Conservation (phyloP, 1,140 invertebrate species). For the Drosophila kurseongensis region DNA sequence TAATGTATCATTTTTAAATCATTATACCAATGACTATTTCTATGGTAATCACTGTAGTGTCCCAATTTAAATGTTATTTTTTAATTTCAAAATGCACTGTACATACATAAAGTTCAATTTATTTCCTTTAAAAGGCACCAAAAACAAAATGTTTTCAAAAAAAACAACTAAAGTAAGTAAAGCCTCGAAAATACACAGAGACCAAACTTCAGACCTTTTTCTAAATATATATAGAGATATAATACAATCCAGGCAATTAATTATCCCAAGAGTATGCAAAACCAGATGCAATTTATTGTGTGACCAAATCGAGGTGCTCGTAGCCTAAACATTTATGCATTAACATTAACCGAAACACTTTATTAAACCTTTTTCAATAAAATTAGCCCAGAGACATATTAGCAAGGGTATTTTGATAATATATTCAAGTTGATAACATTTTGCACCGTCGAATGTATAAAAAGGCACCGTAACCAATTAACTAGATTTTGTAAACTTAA, state of each 20-base stretch:
- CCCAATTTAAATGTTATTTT: slow-evolving; percentile 1
- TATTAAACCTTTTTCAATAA: slow-evolving; percentile 28
- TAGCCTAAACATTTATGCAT: slow-evolving; percentile 6
- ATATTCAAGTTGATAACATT: slow-evolving; percentile 31
- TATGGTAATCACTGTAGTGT: background rate
- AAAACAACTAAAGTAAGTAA: slow-evolving; percentile 4
- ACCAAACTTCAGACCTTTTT: slow-evolving; percentile 32
- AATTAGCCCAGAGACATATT: slow-evolving; percentile 18
- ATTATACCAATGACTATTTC: background rate
- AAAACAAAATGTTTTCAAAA: slow-evolving; percentile 14
- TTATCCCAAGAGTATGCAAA: slow-evolving; percentile 5
- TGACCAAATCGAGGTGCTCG: slow-evolving; percentile 39
- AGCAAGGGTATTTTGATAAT: slow-evolving; percentile 28
- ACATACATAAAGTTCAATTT: slow-evolving; percentile 17
- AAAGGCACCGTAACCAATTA: slow-evolving; percentile 18
- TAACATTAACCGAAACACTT: slow-evolving; percentile 15
- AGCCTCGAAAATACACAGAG: slow-evolving; percentile 8
- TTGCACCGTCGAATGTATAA: slow-evolving; percentile 42
- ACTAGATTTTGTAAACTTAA: slow-evolving; percentile 35
- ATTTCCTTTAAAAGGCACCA: slow-evolving; percentile 5
- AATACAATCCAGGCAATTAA: background rate
- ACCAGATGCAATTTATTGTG: slow-evolving; percentile 47
- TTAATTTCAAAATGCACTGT: slow-evolving; percentile 17
- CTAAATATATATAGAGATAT: slow-evolving; percentile 33
- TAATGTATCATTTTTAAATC: background rate